Base-by-base conservation (phyloP, 2,888 invertebrate genomes). In the Tiliacea aurago region DNA sequence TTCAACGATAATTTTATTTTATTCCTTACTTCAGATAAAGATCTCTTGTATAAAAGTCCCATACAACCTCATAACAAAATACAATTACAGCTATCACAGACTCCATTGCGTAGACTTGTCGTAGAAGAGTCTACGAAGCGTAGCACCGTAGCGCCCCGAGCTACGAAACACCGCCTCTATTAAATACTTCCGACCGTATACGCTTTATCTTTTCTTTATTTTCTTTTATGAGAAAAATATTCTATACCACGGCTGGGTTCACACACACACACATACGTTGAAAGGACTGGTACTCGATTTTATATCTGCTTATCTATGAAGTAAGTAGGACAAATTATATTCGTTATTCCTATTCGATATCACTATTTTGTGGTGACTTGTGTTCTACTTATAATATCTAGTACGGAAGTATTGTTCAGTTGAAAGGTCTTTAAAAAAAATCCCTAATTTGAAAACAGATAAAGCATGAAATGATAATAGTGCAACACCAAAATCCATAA, bases 121-220 rank as follows among this genome's bases (percentile, higher is more conserved):
- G 81, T 77, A 81, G 70, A 66, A 59, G 64, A 72, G 71, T 71
- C 86, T 85, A 86, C 86, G 79, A 80, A 74, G 63, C 81, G 87
- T 87, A 87, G 87, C 86, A 41, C 56, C 80, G 86, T 84, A 84
- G 87, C 76, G 73, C 81, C 72, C 47, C 63, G 63, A 64, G 85
- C 87, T 87, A 87, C 87, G 82, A 83, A 73, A 81, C 81, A 69
- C 64, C 80, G 77, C 70, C 72, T 77, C 82, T 79, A 86, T 81
- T 84, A 83, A 84, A 86, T 83, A 85, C 80, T 84, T 86, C 78
- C 80, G 76, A 86, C 72, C 81, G 69, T 83, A 75, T 73, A 80
- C 73, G 47, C 65, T 79, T 77, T 78, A 71, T 78, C 59, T 68
- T 73, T 74, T 61, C 66, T 76, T 82, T 79, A 74, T 76, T 81